phyloP scores from a whole-genome alignment of 1,140 invertebrate species.

The Pissodes strobi region DNA sequence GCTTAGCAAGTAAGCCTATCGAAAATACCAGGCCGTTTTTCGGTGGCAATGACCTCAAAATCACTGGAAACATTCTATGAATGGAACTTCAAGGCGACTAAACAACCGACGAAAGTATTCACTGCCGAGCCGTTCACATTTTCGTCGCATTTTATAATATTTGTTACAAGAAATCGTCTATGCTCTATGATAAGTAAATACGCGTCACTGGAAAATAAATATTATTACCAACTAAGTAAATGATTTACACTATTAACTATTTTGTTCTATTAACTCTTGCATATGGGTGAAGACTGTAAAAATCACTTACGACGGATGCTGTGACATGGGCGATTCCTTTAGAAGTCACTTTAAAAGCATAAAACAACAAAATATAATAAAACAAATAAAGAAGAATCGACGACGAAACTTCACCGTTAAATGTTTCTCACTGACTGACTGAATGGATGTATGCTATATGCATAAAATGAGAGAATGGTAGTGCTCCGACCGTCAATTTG shows the following conservation, averaged over 20 bases:
- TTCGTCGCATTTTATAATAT: not conserved
- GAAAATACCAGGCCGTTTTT: constrained; percentile 28
- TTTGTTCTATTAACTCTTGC: no score
- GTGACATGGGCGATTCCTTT: constrained; percentile 31
- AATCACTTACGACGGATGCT: constrained; percentile 20
- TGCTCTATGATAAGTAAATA: not conserved
- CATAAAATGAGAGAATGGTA: not conserved
- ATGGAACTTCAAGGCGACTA: constrained; percentile 37
- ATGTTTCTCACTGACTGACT: constrained; percentile 21
- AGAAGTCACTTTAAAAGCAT: constrained; percentile 10
- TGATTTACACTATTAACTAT: not conserved
- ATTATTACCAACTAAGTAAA: not conserved
- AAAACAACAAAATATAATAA: constrained; percentile 10
- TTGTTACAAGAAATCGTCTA: not conserved
- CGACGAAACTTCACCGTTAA: constrained; percentile 22
- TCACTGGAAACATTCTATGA: constrained; percentile 39
- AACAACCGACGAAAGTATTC: constrained; percentile 10
- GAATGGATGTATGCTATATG: no score
- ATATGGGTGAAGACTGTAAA: not conserved
- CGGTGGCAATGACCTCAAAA: constrained; percentile 39
- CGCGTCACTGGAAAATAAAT: not conserved
- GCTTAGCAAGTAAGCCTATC: constrained; percentile 21
- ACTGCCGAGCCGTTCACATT: not conserved
- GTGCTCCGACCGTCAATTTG: not conserved
- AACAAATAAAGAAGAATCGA: constrained; percentile 4